Base-by-base conservation (phyloP, 2,888 invertebrate species). In the Sarcophaga caerulescens region DNA sequence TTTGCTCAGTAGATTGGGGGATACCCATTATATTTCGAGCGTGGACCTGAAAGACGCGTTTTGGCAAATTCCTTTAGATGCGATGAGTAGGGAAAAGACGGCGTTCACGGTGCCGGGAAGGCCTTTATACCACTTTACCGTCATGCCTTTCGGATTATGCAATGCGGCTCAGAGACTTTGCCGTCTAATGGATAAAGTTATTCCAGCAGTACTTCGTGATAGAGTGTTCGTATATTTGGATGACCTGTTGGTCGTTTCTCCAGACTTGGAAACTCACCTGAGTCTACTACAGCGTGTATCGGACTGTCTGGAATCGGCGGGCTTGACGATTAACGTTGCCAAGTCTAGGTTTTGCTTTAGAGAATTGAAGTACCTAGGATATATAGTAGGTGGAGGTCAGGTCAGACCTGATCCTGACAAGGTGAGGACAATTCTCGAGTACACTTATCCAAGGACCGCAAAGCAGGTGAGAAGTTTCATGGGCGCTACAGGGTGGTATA, bases 401-500 rank as follows among this genome's bases (percentile, higher is more conserved):
- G 1, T 8, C 44, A 66, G 6, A n/a, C 4, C 57, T 23, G 1
- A 6, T 14, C 12, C 8, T 0, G 35, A 35, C 0, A 35, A 35
- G 35, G 35, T 35, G 6, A 6, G 6, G 6, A 35, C 35, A 6
- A n/a, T 44, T 57, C 65, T 11, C 57, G 23, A 35, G 1, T 35
- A 35, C 1, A 35, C 35, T 6, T 35, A 35, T 6, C 35, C 8
- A 6, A 35, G 6, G 0, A 77, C 47, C 3, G 35, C 35, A 10
- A 66, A 66, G 12, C 65, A 82, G n/a, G 69, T 81, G 0, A 8
- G 74, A 6, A 69, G 68, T 14, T 75, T 68, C 14, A 57, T 82
- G 65, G 79, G 79, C 0, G 69, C 69, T 1, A 69, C 75, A 1
- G 79, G 79, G 2, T 84, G 74, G 78, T 80, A 84, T 45, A 57